These are phyloP conservation scores for Notocelia uddmanniana DNA, from an alignment of 2,888 invertebrate genomes.

Conservation along the genomic window DNA sequence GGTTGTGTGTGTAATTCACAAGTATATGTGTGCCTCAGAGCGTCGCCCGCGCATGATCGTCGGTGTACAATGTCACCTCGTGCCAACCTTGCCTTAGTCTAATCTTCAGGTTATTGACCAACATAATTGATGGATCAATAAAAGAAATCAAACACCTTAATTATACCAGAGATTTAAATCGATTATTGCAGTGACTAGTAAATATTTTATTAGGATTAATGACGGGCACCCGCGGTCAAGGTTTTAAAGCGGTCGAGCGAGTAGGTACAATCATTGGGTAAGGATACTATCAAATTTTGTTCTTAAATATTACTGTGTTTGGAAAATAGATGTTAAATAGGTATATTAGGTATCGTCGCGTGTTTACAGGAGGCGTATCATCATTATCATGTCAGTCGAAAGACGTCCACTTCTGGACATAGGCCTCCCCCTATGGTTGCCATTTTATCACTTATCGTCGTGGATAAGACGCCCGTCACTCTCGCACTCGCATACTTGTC, in stretches of 20 bases:
- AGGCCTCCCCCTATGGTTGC: too few relatives aligned
- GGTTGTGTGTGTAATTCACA: constrained; percentile 27
- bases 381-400: too few relatives aligned
- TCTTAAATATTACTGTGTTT: too few relatives aligned
- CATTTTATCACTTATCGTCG: too few relatives aligned
- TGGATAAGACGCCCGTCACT: too few relatives aligned
- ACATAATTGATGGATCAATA: constrained; percentile 56
- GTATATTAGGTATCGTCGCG: too few relatives aligned
- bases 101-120: constrained; percentile 70
- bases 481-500: too few relatives aligned
- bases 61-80: constrained; percentile 70
- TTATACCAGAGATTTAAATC: constrained; percentile 29
- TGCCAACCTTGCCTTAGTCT: constrained; percentile 66
- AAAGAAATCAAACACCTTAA: constrained; percentile 35
- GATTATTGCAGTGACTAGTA: constrained; percentile 30
- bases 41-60: constrained; percentile 62
- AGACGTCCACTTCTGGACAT: too few relatives aligned
- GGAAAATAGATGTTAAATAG: too few relatives aligned
- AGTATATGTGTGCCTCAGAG: constrained; percentile 43
- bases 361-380: too few relatives aligned
- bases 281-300: background rate
- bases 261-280: background rate
- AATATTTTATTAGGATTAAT: constrained; percentile 34
- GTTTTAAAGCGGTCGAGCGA: background rate
- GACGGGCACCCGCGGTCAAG: constrained; percentile 24